Base-by-base conservation (phyloP, 2,113 vertebrate species). In the Corydoras maculifer region DNA sequence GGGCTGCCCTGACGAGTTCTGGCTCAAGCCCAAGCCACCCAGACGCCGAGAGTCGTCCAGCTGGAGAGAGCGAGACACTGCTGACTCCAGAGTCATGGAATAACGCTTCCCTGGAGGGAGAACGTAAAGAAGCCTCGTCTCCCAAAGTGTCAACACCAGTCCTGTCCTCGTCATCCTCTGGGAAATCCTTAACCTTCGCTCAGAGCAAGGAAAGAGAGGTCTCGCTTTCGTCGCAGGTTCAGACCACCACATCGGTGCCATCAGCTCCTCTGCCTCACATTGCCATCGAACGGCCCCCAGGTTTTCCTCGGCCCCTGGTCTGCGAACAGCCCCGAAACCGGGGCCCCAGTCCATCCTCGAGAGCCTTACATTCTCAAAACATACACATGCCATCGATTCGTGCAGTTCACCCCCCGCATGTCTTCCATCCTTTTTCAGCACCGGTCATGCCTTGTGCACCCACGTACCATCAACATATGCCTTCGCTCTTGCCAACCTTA, bases 61-160 rank as follows among this genome's bases (percentile, higher is more conserved):
- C 89, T 13, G 91, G 93, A 81, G 75, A 80, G 15, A 62, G 30
- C 43, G 94, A 95, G 85, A 86, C 85, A 35, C 91, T 99, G 82
- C 91, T 99, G 84, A 99, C 96, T 76, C 95, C 96, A 80, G 95
- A 98, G 86, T 98, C 96, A 83, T 99, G 96, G 96, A 96, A 91
- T 90, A 93, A 73, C 72, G 72, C 74, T 62, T 74, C 91, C 83
- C 87, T 88, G 68, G 83, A 92, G 81, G 90, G 91, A 86, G 94
- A 97, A 85, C 79, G 80, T 90, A 90, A 83, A 92, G 91, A 69
- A 87, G 92, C 90, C 74, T 87, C 90, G 72, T 95, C 95, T 75
- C 93, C 95, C 3, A 87, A 84, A 7, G 69, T 78, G 3, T 89
- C 91, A 78, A 88, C 88, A 30, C 91, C 91, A 51, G 76, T 92